Conservation (phyloP, 1,140 invertebrate genomes). For the Cherax quadricarinatus region DNA sequence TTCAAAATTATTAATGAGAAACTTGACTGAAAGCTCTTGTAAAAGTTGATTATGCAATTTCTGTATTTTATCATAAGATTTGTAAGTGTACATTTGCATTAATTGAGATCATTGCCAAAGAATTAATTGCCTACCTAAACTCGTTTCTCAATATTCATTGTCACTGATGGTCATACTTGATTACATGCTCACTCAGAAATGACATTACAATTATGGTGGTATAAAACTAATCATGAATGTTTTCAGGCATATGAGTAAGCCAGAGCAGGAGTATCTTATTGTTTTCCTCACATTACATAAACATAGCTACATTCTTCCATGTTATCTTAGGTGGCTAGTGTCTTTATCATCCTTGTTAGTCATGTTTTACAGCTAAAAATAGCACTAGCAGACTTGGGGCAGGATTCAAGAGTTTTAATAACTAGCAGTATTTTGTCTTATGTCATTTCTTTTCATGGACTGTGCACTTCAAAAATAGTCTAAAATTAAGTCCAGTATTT, state of each 20-base stretch:
- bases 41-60: not conserved
- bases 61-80: not conserved
- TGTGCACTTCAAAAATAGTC: not conserved
- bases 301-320: conserved; percentile 5
- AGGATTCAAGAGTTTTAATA: conserved; percentile 4
- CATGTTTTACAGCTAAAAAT: not conserved
- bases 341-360: not conserved
- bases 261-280: not conserved
- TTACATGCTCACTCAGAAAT: not conserved
- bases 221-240: not conserved
- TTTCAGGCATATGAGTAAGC: conserved; percentile 1
- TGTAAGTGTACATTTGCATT: not conserved
- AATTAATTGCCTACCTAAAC: not conserved
- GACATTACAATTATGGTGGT: not conserved
- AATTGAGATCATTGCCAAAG: conserved; percentile 2
- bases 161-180: not conserved
- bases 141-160: not conserved
- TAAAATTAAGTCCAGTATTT: not conserved
- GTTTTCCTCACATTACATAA: not conserved
- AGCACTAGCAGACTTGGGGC: conserved; percentile 1
- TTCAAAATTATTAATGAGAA: not conserved
- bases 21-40: conserved; percentile 16
- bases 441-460: not conserved
- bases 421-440: not conserved
- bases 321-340: conserved; percentile 5